phyloP scores from a whole-genome alignment of 2,888 invertebrate genomes.

The Hyalella azteca region DNA sequence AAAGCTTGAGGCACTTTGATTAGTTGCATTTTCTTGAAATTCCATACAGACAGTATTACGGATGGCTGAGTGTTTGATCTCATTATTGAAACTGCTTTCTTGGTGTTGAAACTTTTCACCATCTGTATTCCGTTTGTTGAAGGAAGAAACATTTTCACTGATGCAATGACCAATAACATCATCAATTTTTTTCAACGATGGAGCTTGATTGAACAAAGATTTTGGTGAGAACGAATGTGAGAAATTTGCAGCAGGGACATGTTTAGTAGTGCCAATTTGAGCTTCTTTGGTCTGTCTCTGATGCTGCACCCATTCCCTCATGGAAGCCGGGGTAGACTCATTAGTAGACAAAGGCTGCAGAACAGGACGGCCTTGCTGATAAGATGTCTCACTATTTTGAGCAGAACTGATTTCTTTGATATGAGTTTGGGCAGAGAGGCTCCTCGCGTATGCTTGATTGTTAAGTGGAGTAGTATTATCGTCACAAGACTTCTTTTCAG shows the following conservation, averaged over 20 bases:
- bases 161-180: neutral
- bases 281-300: neutral
- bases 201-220: neutral
- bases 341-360: neutral
- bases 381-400: too few relatives aligned
- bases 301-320: slow-evolving; percentile 13
- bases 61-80: neutral
- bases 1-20: neutral
- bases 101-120: neutral
- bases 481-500: too few relatives aligned
- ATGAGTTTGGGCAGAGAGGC: too few relatives aligned
- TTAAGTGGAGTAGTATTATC: too few relatives aligned
- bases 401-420: too few relatives aligned
- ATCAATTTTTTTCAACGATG: neutral
- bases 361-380: neutral
- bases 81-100: neutral
- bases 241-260: neutral
- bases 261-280: neutral
- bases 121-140: neutral
- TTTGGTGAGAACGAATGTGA: neutral
- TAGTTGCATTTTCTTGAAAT: neutral
- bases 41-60: too few relatives aligned
- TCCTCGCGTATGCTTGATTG: too few relatives aligned
- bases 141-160: neutral
- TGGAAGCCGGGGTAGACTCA: neutral